phyloP scores from a whole-genome alignment of 1,140 invertebrate species.

The Drosophila aff. region DNA sequence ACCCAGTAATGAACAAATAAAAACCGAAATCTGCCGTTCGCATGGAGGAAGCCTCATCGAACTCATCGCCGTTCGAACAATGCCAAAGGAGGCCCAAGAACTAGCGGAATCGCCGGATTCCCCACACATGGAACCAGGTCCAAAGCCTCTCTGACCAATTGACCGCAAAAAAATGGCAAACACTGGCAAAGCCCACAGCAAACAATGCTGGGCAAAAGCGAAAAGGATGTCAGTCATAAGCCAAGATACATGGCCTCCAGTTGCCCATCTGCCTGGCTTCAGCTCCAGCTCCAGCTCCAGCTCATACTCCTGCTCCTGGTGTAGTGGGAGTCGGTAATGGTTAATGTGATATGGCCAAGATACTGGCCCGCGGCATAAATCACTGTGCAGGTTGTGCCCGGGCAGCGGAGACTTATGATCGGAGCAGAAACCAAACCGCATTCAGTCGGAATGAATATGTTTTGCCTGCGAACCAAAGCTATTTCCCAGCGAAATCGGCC shows the following conservation, averaged over 20 bases:
- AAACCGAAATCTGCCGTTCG: constrained; percentile 75
- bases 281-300: constrained; percentile 9
- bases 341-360: constrained; percentile 79
- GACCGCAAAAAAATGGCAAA: constrained; percentile 73
- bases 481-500: constrained; percentile 70
- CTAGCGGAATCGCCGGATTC: constrained; percentile 50
- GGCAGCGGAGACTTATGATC: constrained; percentile 53
- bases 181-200: constrained; percentile 22
- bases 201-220: constrained; percentile 75
- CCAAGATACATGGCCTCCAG: constrained; percentile 72
- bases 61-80: constrained; percentile 46
- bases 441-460: constrained; percentile 62
- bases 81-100: constrained; percentile 52
- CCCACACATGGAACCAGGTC: constrained; percentile 29
- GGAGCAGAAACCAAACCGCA: constrained; percentile 36
- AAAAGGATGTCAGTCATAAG: constrained; percentile 82
- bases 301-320: constrained; percentile 33
- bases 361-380: constrained; percentile 71
- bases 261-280: constrained; percentile 36
- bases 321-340: constrained; percentile 69
- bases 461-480: constrained; percentile 47
- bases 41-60: constrained; percentile 45
- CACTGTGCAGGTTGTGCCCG: constrained; percentile 58
- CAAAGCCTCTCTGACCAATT: constrained; percentile 63
- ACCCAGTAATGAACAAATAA: constrained; percentile 80